Evolutionary conservation across 2,113 vertebrate genomes (phyloP).

Genomic region (Anser cygnoides): DNA sequence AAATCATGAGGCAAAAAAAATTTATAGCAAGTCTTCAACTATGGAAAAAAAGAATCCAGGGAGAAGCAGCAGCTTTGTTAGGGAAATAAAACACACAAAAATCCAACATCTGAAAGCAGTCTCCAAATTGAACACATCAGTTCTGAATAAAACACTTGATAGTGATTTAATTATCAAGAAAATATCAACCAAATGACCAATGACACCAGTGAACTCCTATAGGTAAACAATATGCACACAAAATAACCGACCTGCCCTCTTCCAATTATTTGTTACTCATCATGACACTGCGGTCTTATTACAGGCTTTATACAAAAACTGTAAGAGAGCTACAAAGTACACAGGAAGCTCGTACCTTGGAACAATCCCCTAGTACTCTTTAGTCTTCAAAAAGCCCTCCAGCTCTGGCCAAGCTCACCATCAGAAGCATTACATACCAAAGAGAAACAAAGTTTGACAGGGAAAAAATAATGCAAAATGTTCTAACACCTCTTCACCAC

Average conservation of each 20-base stretch:
- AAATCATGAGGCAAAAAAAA: neutral
- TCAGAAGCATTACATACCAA: neutral
- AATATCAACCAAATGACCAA: neutral
- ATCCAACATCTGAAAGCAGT: neutral
- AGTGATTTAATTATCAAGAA: neutral
- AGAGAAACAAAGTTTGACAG: neutral
- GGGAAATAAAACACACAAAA: neutral
- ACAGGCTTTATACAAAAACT: neutral
- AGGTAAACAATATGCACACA: neutral
- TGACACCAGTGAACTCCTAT: neutral
- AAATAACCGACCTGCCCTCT: neutral
- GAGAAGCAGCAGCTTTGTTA: neutral
- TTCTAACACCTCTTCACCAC: neutral
- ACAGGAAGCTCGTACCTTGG: neutral
- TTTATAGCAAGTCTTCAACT: neutral
- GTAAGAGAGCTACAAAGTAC: fast-evolving
- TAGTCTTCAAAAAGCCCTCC: neutral
- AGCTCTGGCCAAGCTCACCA: neutral
- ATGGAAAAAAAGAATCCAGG: neutral
- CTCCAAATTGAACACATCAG: neutral
- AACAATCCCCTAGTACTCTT: neutral
- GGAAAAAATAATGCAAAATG: neutral
- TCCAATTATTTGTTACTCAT: neutral
- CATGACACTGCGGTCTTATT: neutral
- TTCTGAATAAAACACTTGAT: neutral